These are phyloP conservation scores for Camelus bactrianus DNA, from an alignment of 2,113 vertebrate species.

Conservation along the genomic window DNA sequence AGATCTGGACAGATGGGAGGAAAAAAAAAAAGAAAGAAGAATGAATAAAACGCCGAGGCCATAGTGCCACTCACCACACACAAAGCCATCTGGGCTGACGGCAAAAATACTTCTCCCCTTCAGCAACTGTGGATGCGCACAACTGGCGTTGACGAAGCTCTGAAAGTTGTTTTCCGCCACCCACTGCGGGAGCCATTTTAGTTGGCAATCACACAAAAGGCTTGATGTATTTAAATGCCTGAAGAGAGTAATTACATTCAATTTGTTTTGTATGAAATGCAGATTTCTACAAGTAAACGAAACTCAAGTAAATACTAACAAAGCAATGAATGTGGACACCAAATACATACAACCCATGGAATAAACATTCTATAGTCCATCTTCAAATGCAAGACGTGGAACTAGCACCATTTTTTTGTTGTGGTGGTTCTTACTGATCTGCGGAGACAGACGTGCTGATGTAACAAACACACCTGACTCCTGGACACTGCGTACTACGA, in stretches of 20 bases:
- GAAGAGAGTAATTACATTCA: slow-evolving; percentile 80
- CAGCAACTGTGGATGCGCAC: slow-evolving; percentile 96
- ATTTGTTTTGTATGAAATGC: slow-evolving; percentile 70
- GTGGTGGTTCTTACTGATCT: background rate
- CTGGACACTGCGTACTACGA: background rate
- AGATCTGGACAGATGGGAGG: background rate
- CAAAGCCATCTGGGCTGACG: slow-evolving; percentile 94
- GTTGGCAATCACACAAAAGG: slow-evolving; percentile 97
- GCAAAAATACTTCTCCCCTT: slow-evolving; percentile 95
- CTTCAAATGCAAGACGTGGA: background rate
- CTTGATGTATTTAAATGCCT: slow-evolving; percentile 97
- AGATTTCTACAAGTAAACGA: slow-evolving; percentile 47
- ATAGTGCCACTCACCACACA: slow-evolving; percentile 93
- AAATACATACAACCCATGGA: slow-evolving; percentile 37
- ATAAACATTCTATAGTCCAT: background rate
- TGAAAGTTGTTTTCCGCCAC: slow-evolving; percentile 95
- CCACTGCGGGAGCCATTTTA: slow-evolving; percentile 98
- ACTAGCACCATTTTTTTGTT: background rate
- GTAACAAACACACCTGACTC: background rate
- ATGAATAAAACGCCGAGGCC: background rate
- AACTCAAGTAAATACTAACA: slow-evolving; percentile 59
- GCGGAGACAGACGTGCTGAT: slow-evolving; percentile 40
- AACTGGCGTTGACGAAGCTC: slow-evolving; percentile 94
- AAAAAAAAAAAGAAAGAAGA: background rate
- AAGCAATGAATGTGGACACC: slow-evolving; percentile 50